phyloP scores from a whole-genome alignment of 2,113 vertebrate species.

The Pagrus major region DNA sequence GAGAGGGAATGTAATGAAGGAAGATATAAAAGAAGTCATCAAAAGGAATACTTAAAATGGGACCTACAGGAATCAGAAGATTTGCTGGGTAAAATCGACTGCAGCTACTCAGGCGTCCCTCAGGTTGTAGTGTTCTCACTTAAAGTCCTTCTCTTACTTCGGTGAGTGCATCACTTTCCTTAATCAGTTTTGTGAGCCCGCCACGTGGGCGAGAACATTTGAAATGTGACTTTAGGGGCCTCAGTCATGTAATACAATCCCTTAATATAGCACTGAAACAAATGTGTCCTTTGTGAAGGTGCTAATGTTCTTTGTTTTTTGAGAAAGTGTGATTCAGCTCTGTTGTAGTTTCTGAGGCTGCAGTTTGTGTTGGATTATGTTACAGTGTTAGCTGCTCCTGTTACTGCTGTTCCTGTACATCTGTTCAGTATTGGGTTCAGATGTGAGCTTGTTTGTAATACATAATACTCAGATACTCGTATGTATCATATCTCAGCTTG shows the following conservation, averaged over 20 bases:
- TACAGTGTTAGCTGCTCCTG: neutral
- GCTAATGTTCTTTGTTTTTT: neutral
- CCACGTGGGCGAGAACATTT: neutral
- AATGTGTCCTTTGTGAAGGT: neutral
- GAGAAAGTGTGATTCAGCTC: neutral
- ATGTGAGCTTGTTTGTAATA: neutral
- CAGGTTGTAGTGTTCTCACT: slow-evolving; percentile 18
- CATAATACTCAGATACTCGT: neutral
- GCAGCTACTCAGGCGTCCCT: slow-evolving; percentile 36
- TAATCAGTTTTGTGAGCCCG: slow-evolving; percentile 34
- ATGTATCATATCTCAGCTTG: too few species aligned
- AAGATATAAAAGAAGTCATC: slow-evolving; percentile 68
- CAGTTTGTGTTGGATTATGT: neutral
- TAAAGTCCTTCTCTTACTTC: slow-evolving; percentile 21
- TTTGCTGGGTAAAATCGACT: slow-evolving; percentile 37
- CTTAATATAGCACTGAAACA: neutral
- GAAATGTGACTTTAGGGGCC: neutral
- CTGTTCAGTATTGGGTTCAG: neutral
- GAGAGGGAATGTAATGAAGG: slow-evolving; percentile 68
- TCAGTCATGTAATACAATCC: neutral
- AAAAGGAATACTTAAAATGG: slow-evolving; percentile 72
- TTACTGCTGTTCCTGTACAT: neutral
- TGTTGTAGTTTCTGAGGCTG: too few species aligned
- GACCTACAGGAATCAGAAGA: slow-evolving; percentile 69
- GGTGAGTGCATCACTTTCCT: neutral